Base-by-base conservation (phyloP, 2,797 vertebrate genomes). In the Erethizon dorsatum region DNA sequence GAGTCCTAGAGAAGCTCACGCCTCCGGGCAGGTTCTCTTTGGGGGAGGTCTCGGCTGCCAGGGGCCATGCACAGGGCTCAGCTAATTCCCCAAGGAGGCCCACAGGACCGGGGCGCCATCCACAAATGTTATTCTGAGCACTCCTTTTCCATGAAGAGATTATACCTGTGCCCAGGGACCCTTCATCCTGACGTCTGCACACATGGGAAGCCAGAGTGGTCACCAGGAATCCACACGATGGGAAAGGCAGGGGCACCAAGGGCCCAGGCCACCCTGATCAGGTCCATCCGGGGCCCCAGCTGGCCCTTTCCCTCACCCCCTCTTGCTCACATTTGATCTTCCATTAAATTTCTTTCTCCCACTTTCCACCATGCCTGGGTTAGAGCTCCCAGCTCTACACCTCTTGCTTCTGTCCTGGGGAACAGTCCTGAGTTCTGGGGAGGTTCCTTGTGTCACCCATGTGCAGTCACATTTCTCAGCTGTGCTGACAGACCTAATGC, bases 331-430 rank as follows among this genome's bases (percentile, higher is more conserved):
- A 10, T 80, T 28, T n/a, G 31, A 41, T 83, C 77, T 85, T 47
- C 31, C 9, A 56, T 54, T 50, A 41, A 52, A 33, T 84, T 77
- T 77, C 59, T 87, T 65, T 69, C 28, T 90, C 56, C 59, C 26
- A 50, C 54, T 91, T 71, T 82, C 54, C n/a, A 0, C 41, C n/a
- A 45, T 22, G 26, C 22, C 31, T 82, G n/a, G 41, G 15, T 50
- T 73, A 26, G 26, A 65, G 57, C 52, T 83, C 33, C 63, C 20
- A 14, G 56, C 52, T 59, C 56, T 57, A 37, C 37, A 61, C 26
- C 17, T 45, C 63, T 91, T 65, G 47, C 47, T 90, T 88, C 80
- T 56, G 45, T 31, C 22, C 33, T 78, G 79, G 50, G n/a, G n/a
- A 6, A 45, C 54, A 75, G 6, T 54, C 24, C 88, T 59, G 57